Base-by-base conservation (phyloP, 1,140 invertebrate species). In the Centruroides sculpturatus region DNA sequence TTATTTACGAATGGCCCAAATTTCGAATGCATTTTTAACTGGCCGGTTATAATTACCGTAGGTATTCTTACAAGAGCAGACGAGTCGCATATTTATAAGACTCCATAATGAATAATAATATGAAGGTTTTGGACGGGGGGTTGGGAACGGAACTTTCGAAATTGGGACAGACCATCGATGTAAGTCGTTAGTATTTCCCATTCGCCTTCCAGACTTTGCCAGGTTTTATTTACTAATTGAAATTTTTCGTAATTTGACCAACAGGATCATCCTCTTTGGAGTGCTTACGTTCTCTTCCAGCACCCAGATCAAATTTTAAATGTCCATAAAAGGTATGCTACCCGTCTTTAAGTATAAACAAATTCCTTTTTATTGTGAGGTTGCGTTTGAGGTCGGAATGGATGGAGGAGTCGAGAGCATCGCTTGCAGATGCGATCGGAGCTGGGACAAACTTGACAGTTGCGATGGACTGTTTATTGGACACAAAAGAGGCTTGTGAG, bases 111-210 rank as follows among this genome's bases (percentile, higher is more conserved):
- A 6, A 41, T 41, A 41, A 41, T 1, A 41, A 5, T 8, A 1
- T 41, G 41, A 41, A 41, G 8, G 75, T 87, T 12, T 70, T 90
- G 63, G 87, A 89, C 66, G 87, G 87, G 0, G 86, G 87, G 47
- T 86, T 89, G 71, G 82, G 85, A 1, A 83, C 83, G 11, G 85
- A 89, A 71, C 72, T 90, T 64, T 81, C 81, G 8, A 82, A 79
- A 56, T 82, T 83, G 64, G 79, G 79, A 49, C 81, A 51, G 35
- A 51, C 52, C 9, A 13, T 62, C 35, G 11, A 35, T 41, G 61
- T 59, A 56, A 62, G 47, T 56, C 34, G 34, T 23, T 23, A 23
- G 2, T 23, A 23, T 23, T 23, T 23, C 23, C 23, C 7, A 4
- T 5, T 13, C 35, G 3, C 12, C 5, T 57, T 57, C 5, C 48